These are phyloP conservation scores for Tetramorium bicarinatum DNA, from an alignment of 2,888 invertebrate species.

Conservation along the genomic window DNA sequence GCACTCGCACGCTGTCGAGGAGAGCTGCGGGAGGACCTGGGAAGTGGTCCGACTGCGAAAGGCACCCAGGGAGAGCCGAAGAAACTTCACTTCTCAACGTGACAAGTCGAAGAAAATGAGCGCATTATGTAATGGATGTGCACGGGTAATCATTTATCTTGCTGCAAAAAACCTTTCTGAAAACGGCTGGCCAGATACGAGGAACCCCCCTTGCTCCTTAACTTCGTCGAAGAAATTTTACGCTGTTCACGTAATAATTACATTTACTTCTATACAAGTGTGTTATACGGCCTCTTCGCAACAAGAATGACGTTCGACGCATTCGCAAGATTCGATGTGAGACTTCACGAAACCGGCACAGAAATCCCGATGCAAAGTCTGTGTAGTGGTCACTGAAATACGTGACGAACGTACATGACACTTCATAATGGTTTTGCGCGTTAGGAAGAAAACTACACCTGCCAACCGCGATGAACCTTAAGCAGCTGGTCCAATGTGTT, in stretches of 20 bases:
- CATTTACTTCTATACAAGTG: conserved; percentile 64
- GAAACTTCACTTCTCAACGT: conserved; percentile 65
- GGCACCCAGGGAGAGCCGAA: conserved; percentile 12
- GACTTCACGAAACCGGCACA: not conserved
- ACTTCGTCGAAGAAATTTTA: conserved; percentile 33
- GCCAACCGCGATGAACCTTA: conserved; percentile 61
- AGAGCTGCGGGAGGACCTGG: not conserved
- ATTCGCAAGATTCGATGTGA: conserved; percentile 14
- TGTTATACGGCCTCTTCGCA: conserved; percentile 26
- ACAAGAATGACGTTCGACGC: not conserved
- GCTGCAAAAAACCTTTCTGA: conserved; percentile 67
- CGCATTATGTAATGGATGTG: conserved; percentile 83
- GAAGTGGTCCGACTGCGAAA: not conserved
- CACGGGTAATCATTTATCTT: conserved; percentile 78
- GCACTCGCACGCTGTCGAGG: conserved; percentile 64
- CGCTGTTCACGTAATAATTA: conserved; percentile 74
- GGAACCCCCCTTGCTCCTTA: conserved; percentile 37
- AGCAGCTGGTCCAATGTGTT: conserved; percentile 64
- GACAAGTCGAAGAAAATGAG: conserved; percentile 82
- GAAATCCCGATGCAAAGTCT: conserved; percentile 9
- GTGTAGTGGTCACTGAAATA: conserved; percentile 6
- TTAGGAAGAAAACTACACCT: conserved; percentile 55
- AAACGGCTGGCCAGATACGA: conserved; percentile 42
- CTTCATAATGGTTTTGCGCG: conserved; percentile 40
- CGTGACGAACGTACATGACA: conserved; percentile 28